A percentile compares a stretch with the other conserved stretches of the same genome.
Evolutionary conservation across 2,888 invertebrate genomes (phyloP).

Genomic region (Abrostola triplasia): DNA sequence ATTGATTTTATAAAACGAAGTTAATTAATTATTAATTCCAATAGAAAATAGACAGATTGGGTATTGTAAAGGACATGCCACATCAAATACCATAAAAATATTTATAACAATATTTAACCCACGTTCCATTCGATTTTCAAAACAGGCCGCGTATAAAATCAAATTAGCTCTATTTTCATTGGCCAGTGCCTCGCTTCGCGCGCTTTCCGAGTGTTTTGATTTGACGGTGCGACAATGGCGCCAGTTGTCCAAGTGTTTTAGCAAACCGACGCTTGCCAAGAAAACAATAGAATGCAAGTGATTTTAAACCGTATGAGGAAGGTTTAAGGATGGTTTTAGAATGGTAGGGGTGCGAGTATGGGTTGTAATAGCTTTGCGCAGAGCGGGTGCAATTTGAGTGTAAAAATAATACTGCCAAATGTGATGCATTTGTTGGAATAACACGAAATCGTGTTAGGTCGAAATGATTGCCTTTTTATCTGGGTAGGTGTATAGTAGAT

Average conservation of each 20-base stretch:
- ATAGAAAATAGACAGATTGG: too few relatives aligned
- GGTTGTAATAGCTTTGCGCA: slow-evolving; percentile 56
- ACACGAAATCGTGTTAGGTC: slow-evolving; percentile 70
- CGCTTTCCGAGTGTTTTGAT: slow-evolving; percentile 81
- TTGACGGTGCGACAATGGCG: slow-evolving; percentile 76
- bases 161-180: slow-evolving; percentile 84
- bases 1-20: not conserved
- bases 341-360: slow-evolving; percentile 27
- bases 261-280: slow-evolving; percentile 66
- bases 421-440: slow-evolving; percentile 81
- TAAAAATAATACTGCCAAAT: slow-evolving; percentile 79
- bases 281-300: slow-evolving; percentile 35
- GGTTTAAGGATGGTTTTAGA: slow-evolving; percentile 47
- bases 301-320: slow-evolving; percentile 29
- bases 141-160: slow-evolving; percentile 77
- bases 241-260: slow-evolving; percentile 84
- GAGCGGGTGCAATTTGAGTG: slow-evolving; percentile 78
- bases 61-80: not conserved
- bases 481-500: not conserved
- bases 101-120: slow-evolving; percentile 47
- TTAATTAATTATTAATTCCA: too few relatives aligned
- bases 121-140: slow-evolving; percentile 67
- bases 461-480: slow-evolving; percentile 38
- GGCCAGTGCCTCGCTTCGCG: slow-evolving; percentile 73
- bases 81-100: slow-evolving; percentile 27